Evolutionary conservation across 2,888 invertebrate species (phyloP).

Genomic region (Rotaria sp.): DNA sequence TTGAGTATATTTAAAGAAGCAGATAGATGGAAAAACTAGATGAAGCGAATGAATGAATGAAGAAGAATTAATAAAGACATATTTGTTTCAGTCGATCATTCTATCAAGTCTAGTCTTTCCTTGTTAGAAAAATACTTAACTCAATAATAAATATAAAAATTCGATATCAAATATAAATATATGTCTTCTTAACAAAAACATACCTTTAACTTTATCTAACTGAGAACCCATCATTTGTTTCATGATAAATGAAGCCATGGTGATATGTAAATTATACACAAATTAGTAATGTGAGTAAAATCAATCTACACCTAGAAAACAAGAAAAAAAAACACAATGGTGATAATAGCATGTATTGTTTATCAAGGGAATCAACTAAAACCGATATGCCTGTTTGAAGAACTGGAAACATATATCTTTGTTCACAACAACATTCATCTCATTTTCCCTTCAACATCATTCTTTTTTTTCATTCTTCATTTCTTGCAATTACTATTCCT

Average conservation of each 20-base stretch:
- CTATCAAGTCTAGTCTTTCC: neutral
- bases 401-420: neutral
- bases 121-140: neutral
- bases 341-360: neutral
- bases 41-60: neutral
- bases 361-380: neutral
- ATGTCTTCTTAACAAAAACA: neutral
- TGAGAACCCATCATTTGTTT: slow-evolving; percentile 18
- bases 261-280: neutral
- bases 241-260: neutral
- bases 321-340: neutral
- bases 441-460: neutral
- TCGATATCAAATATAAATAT: neutral
- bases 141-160: neutral
- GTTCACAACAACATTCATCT: neutral
- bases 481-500: neutral
- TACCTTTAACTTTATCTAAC: slow-evolving; percentile 12
- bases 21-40: neutral
- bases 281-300: neutral
- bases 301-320: neutral
- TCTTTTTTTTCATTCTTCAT: neutral
- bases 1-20: neutral
- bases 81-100: neutral
- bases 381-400: neutral
- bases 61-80: neutral